These are phyloP conservation scores for Orbicella faveolata DNA, from an alignment of 64 coral and sea anemone species.

Conservation along the genomic window DNA sequence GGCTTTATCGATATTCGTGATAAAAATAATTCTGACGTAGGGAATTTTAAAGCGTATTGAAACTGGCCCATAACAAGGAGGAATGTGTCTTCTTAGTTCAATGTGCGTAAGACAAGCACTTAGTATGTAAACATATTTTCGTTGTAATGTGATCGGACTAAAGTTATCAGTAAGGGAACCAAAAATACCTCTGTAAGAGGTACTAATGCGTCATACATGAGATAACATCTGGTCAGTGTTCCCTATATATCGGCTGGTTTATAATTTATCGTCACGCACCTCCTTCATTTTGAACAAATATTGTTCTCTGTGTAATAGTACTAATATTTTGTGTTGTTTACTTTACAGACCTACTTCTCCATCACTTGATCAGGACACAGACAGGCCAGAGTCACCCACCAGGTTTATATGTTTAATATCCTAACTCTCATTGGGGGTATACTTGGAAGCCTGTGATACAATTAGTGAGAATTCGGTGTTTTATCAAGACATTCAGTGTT, in stretches of 20 bases:
- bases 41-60: background rate
- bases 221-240: background rate
- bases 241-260: too few species aligned
- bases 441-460: background rate
- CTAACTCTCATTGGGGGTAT: background rate
- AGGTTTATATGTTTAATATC: slow-evolving; percentile 33
- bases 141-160: too few species aligned
- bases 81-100: too few species aligned
- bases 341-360: slow-evolving; percentile 62
- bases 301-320: too few species aligned
- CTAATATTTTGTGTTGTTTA: background rate
- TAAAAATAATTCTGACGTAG: background rate
- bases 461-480: background rate
- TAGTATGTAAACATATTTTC: too few species aligned
- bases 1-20: background rate
- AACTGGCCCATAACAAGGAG: background rate
- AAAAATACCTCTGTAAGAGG: too few species aligned
- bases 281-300: too few species aligned
- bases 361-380: slow-evolving; percentile 64
- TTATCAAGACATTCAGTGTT: background rate
- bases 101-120: too few species aligned
- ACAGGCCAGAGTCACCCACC: slow-evolving; percentile 67
- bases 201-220: too few species aligned
- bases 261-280: too few species aligned
- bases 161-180: too few species aligned